Percentiles rank a stretch among this genome's conserved stretches.
Conservation (phyloP, 1,140 invertebrate species). For the Hylyphantes graminicola region DNA sequence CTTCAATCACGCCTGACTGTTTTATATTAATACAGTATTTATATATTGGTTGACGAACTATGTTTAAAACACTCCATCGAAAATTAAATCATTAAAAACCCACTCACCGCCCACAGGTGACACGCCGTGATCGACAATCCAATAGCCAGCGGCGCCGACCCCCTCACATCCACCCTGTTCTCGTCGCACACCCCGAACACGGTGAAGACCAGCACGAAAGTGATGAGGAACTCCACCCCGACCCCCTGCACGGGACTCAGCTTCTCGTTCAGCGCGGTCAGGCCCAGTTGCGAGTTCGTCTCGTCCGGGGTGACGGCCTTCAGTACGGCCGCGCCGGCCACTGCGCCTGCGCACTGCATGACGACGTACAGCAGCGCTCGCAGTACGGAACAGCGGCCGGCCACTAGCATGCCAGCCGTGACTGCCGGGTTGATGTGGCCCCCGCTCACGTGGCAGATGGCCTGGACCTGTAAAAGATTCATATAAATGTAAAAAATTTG, state of each 20-base stretch:
- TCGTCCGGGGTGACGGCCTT: slow-evolving; percentile 69
- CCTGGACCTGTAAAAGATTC: slow-evolving; percentile 65
- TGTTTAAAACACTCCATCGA: too few species aligned
- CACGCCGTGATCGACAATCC: slow-evolving; percentile 86
- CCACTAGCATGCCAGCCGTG: slow-evolving; percentile 81
- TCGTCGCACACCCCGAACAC: slow-evolving; percentile 87
- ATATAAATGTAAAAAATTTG: too few species aligned
- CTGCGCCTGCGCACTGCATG: slow-evolving; percentile 81
- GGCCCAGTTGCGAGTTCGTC: slow-evolving; percentile 71
- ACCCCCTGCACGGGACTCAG: slow-evolving; percentile 79
- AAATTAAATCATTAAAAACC: too few species aligned
- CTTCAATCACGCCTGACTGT: too few species aligned
- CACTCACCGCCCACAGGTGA: slow-evolving; percentile 84
- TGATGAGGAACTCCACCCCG: slow-evolving; percentile 85
- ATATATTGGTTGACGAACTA: too few species aligned
- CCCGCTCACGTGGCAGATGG: slow-evolving; percentile 85
- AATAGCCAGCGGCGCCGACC: slow-evolving; percentile 88
- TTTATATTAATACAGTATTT: too few species aligned
- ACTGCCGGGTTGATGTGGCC: slow-evolving; percentile 92
- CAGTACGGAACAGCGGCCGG: slow-evolving; percentile 82
- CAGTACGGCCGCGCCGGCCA: slow-evolving; percentile 72
- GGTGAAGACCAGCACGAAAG: slow-evolving; percentile 87
- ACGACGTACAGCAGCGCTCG: slow-evolving; percentile 81
- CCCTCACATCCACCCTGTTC: slow-evolving; percentile 78
- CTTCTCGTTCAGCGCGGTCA: slow-evolving; percentile 70